These are phyloP conservation scores for Julus scanicus DNA, from an alignment of 2,888 invertebrate genomes.

Conservation along the genomic window DNA sequence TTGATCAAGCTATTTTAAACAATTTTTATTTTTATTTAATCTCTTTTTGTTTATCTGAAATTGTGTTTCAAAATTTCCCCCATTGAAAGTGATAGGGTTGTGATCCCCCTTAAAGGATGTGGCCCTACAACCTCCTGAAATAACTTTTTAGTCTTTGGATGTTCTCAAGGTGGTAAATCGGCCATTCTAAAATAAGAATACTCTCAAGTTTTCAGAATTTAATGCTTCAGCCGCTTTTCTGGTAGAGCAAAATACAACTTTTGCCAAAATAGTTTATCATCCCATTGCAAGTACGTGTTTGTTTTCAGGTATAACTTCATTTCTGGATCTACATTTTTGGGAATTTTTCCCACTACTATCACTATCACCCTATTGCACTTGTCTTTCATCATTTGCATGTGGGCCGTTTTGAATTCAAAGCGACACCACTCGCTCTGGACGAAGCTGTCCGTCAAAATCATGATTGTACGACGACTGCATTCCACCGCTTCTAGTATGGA, in stretches of 20 bases:
- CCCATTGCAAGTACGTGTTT: conserved; percentile 61
- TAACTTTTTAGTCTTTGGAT: too few species aligned
- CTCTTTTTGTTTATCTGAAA: too few species aligned
- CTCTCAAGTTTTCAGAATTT: background rate
- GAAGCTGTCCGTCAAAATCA: conserved; percentile 61
- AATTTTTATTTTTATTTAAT: too few species aligned
- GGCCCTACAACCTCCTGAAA: too few species aligned
- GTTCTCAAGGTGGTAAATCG: too few species aligned
- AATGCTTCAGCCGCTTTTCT: conserved; percentile 52
- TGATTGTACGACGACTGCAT: conserved; percentile 61
- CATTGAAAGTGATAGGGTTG: too few species aligned
- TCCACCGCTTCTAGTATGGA: conserved; percentile 62
- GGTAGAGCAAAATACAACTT: conserved; percentile 61
- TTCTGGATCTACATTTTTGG: conserved; percentile 61
- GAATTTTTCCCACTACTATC: conserved; percentile 62
- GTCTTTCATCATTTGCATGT: conserved; percentile 61
- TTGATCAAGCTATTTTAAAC: too few species aligned
- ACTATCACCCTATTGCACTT: conserved; percentile 62
- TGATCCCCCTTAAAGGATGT: background rate
- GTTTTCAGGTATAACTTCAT: conserved; percentile 61
- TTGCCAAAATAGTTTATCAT: conserved; percentile 62
- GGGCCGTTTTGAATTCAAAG: conserved; percentile 61
- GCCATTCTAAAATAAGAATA: too few species aligned
- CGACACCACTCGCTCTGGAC: conserved; percentile 62
- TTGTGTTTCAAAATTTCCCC: too few species aligned